Base-by-base conservation (phyloP, 1,140 invertebrate genomes). In the Meloidogyne chitwoodi region DNA sequence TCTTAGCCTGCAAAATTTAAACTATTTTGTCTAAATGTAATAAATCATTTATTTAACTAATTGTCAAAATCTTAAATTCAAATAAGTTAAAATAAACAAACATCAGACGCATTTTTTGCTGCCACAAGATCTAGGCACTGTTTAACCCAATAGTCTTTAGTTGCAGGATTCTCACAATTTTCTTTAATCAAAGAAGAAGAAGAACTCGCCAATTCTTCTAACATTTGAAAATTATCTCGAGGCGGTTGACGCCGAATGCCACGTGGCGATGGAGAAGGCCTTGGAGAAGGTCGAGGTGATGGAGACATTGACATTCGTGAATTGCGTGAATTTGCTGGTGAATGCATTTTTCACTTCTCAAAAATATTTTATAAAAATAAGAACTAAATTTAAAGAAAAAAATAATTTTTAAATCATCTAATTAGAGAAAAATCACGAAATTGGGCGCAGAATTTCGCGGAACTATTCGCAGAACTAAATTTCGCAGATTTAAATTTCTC, bases 51-150 rank as follows among this genome's bases (percentile, higher is more conserved):
- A n/a, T n/a, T n/a, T n/a, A n/a, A n/a, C n/a, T n/a, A n/a, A n/a
- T n/a, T n/a, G n/a, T n/a, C n/a, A n/a, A n/a, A n/a, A n/a, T n/a
- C n/a, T n/a, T n/a, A n/a, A 10, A 24, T 63, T 31, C 16, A 38
- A 74, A 29, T 8, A 26, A 12, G 19, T 29, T 14, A 31, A 67
- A 74, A 76, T 44, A 41, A 69, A 16, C 63, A 22, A 38, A 78
- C 77, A 78, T 78, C 77, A 3, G 77, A 29, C 24, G 76, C 77
- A 63, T 78, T 78, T 56, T 78, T 78, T 10, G 77, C 77, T 5
- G 44, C 66, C 1, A 77, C 29, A 34, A 78, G 67, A 34, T 78
- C 77, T n/a, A 78, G 77, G 24, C 61, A 74, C 24, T 68, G 41
- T 62, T 82, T 72, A 34, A 78, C 77, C 70, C 70, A 72, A 62